Conservation (phyloP, 2,888 invertebrate genomes). For the Ligdia adustata region DNA sequence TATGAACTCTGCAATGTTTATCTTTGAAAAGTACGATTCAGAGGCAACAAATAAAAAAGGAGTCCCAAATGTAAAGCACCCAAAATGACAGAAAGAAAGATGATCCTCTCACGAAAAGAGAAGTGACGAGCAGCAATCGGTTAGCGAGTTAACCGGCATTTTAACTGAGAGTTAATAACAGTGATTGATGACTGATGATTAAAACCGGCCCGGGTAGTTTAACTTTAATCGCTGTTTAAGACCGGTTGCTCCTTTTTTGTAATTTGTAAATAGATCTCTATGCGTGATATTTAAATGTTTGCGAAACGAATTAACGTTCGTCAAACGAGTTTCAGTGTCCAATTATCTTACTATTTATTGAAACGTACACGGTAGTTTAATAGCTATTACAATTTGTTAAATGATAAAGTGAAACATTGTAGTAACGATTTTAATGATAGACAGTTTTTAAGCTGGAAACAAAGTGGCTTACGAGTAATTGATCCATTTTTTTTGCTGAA, state of each 20-base stretch:
- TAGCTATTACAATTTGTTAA: slow-evolving; percentile 16
- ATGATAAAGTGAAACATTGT: slow-evolving; percentile 4
- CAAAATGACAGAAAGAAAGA: slow-evolving; percentile 9
- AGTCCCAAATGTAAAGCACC: neutral
- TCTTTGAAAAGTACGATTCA: no score
- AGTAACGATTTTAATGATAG: no score
- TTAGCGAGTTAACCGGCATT: slow-evolving; percentile 17
- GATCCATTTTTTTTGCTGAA: no score
- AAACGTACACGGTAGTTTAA: slow-evolving; percentile 13
- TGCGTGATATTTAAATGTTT: slow-evolving; percentile 22
- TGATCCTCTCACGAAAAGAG: slow-evolving; percentile 5
- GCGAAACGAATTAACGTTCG: slow-evolving; percentile 22
- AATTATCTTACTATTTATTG: slow-evolving; percentile 19
- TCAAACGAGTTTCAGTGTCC: slow-evolving; percentile 16
- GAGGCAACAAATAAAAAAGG: no score
- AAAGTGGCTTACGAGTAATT: no score
- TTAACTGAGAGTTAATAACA: slow-evolving; percentile 33
- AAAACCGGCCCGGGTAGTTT: slow-evolving; percentile 16
- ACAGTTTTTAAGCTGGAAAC: no score
- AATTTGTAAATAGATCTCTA: slow-evolving; percentile 1
- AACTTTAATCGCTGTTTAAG: slow-evolving; percentile 25
- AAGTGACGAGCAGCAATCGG: slow-evolving; percentile 17
- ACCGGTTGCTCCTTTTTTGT: slow-evolving; percentile 23
- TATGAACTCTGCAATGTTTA: no score
- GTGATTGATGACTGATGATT: slow-evolving; percentile 32